Conservation (phyloP, 2,888 invertebrate species). For the Formica aserva region DNA sequence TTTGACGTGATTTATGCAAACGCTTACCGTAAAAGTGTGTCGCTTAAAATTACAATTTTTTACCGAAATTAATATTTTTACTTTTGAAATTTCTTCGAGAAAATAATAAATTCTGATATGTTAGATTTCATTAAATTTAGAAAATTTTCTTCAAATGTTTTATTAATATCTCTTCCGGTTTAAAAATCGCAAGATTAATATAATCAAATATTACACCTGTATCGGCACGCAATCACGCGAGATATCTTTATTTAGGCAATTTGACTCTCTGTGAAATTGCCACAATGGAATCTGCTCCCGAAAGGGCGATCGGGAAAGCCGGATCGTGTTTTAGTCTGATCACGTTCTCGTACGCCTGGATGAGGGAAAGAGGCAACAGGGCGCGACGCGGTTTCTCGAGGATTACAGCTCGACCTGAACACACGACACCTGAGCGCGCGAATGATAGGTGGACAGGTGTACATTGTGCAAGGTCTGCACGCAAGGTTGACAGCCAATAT, state of each 20-base stretch:
- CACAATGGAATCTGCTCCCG: constrained; percentile 6
- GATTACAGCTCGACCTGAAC: constrained; percentile 39
- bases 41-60: background rate
- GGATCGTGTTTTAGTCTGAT: constrained; percentile 32
- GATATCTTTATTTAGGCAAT: constrained; percentile 36
- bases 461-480: constrained; percentile 13
- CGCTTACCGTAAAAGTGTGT: background rate
- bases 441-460: constrained; percentile 1
- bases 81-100: background rate
- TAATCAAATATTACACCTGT: background rate
- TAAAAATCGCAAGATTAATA: background rate
- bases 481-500: constrained; percentile 38
- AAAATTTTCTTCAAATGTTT: background rate
- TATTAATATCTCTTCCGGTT: background rate
- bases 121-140: background rate
- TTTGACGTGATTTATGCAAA: background rate
- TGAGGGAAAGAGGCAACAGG: background rate
- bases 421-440: constrained; percentile 42
- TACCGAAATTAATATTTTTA: background rate
- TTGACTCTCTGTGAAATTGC: constrained; percentile 4
- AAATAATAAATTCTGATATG: background rate
- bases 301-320: constrained; percentile 27
- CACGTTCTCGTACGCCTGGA: constrained; percentile 37
- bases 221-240: background rate
- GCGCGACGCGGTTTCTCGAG: constrained; percentile 21